Base-by-base conservation (phyloP, 2,888 invertebrate genomes). In the Halictus quadricinctus region DNA sequence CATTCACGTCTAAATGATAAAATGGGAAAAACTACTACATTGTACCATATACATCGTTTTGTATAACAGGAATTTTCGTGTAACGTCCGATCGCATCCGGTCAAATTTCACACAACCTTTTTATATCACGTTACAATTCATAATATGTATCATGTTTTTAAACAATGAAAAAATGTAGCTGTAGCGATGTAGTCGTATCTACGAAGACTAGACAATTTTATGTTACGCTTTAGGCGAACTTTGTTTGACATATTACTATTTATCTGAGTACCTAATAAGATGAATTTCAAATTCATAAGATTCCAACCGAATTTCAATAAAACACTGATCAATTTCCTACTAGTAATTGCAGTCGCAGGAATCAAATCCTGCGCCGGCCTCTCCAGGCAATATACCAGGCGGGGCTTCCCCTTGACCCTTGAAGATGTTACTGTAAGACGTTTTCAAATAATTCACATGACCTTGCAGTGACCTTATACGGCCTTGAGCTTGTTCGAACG, bases 401-500 rank as follows among this genome's bases (percentile, higher is more conserved):
- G 91, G 89, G 10, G 81, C 72, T 73, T 93, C 93, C 21, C 91
- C 91, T 86, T 91, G 93, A 5, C 88, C 86, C 46, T 90, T 92
- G 46, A 94, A 93, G n/a, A 94, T 92, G 60, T 93, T 94, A 76
- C 92, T 94, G 80, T 93, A 94, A 0, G 95, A 93, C 50, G 93
- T 94, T 85, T 96, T 97, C 80, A 97, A 93, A 72, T 96, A 96
- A 69, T 95, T 95, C 5, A 97, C 96, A 85, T 97, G 96, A 13
- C 96, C 96, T 91, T 96, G 96, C 21, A 97, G 94, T 25, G 96
- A 95, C 54, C 96, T 95, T 21, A 97, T 96, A 41, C 96, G 95
- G 89, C 96, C 95, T 90, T 97, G 96, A 0, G 96, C 96, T 91
- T 97, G 95, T 81, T 96, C 96, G 88, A 97, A 96, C 88, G 96